phyloP scores from a whole-genome alignment of 2,888 invertebrate species.

The Mimachlamys varia region DNA sequence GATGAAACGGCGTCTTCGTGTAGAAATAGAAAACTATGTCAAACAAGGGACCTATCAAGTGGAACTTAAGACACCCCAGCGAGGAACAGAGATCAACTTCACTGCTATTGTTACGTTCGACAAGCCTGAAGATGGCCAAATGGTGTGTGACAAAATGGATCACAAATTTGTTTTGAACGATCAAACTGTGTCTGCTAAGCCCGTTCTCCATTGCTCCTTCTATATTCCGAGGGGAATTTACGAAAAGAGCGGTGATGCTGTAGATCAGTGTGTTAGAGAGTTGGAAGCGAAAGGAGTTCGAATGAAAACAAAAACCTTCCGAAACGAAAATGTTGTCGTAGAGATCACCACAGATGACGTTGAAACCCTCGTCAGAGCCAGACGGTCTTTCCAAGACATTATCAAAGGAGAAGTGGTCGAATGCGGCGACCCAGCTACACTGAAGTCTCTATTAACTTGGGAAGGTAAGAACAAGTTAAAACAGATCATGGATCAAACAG shows the following conservation, averaged over 20 bases:
- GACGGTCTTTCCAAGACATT: constrained; percentile 53
- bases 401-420: constrained; percentile 60
- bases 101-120: constrained; percentile 60
- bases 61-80: constrained; percentile 50
- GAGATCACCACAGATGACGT: constrained; percentile 57
- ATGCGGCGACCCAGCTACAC: constrained; percentile 46
- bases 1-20: constrained; percentile 37
- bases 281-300: neutral
- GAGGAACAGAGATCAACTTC: constrained; percentile 51
- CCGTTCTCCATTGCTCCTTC: constrained; percentile 48
- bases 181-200: constrained; percentile 53
- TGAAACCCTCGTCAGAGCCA: constrained; percentile 54
- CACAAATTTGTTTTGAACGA: constrained; percentile 40
- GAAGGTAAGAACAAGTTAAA: constrained; percentile 55
- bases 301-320: constrained; percentile 41
- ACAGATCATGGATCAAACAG: constrained; percentile 53
- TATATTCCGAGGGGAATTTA: constrained; percentile 40
- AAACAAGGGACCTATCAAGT: constrained; percentile 49
- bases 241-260: constrained; percentile 16
- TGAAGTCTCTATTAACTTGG: constrained; percentile 54
- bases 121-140: constrained; percentile 60
- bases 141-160: constrained; percentile 50
- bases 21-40: constrained; percentile 45
- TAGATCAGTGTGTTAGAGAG: neutral
- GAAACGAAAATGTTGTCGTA: constrained; percentile 56